These are phyloP conservation scores for Ailurus styani DNA, from an alignment of 2,113 vertebrate genomes.

Conservation along the genomic window DNA sequence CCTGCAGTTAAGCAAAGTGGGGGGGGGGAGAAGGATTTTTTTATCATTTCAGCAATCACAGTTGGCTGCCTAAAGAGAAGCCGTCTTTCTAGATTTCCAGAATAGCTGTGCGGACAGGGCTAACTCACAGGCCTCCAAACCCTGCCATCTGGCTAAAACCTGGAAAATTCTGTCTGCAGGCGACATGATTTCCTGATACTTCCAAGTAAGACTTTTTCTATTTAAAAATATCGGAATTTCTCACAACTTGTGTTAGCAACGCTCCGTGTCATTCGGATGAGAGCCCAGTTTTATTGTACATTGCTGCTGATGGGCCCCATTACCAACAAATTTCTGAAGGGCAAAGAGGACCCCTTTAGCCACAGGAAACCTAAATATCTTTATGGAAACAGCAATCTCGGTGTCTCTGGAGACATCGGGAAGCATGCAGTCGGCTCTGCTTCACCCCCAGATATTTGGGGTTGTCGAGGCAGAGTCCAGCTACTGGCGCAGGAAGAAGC, in stretches of 20 bases:
- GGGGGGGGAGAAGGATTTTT: neutral
- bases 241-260: neutral
- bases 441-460: neutral
- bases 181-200: neutral
- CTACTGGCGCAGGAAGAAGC: neutral
- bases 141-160: neutral
- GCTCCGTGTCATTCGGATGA: neutral
- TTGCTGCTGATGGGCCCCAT: neutral
- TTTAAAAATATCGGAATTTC: neutral
- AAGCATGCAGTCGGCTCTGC: neutral
- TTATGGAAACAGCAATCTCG: neutral
- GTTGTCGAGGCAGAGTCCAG: neutral
- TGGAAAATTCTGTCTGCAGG: neutral
- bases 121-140: neutral
- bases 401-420: neutral
- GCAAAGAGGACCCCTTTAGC: neutral
- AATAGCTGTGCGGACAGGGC: neutral
- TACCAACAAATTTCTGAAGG: neutral
- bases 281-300: neutral
- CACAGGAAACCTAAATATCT: neutral
- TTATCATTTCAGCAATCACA: neutral
- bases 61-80: neutral
- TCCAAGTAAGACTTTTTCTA: neutral
- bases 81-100: neutral
- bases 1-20: neutral